Conservation (phyloP, 1,140 invertebrate genomes). For the Ctenoplectra terminalis region DNA sequence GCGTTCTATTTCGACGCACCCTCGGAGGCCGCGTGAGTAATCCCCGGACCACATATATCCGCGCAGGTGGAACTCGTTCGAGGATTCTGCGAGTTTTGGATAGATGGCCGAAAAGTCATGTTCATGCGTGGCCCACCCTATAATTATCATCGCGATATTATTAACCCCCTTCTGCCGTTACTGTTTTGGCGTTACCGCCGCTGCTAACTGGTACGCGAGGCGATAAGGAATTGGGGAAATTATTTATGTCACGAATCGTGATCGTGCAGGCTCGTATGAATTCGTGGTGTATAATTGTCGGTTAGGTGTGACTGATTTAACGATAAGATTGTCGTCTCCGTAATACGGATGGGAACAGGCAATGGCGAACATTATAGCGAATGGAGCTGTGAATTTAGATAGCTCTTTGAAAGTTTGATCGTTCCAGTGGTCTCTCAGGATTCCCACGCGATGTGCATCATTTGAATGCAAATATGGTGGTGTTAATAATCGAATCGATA, state of each 20-base stretch:
- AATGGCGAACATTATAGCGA: neutral
- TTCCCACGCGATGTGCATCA: no score
- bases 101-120: slow-evolving; percentile 60
- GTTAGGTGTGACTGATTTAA: neutral
- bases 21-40: slow-evolving; percentile 69
- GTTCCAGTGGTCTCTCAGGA: neutral
- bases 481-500: neutral
- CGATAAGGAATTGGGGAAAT: slow-evolving; percentile 4
- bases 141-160: slow-evolving; percentile 50
- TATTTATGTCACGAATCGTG: neutral
- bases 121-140: slow-evolving; percentile 43
- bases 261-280: no score
- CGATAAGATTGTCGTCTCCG: neutral
- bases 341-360: neutral
- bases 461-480: neutral
- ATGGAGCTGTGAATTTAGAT: neutral
- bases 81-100: slow-evolving; percentile 68
- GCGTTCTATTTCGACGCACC: slow-evolving; percentile 73
- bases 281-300: no score
- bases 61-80: slow-evolving; percentile 66
- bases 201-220: neutral
- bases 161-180: slow-evolving; percentile 20
- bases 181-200: slow-evolving; percentile 22
- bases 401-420: neutral
- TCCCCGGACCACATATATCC: slow-evolving; percentile 63